phyloP scores from a whole-genome alignment of 2,888 invertebrate species.

The Nysson spinosus region DNA sequence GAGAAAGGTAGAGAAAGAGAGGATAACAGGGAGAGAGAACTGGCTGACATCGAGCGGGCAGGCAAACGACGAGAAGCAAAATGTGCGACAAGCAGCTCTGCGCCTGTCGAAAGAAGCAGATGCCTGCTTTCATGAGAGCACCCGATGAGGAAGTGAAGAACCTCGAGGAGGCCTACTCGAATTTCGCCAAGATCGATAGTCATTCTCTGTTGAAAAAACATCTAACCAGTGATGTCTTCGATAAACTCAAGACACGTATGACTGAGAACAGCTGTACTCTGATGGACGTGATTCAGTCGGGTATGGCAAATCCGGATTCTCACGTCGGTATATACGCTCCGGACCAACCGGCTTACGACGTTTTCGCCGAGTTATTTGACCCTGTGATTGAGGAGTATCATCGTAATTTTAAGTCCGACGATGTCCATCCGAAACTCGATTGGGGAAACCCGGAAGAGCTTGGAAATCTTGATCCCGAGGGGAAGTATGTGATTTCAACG shows the following conservation, averaged over 20 bases:
- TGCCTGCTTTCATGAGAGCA: conserved; percentile 9
- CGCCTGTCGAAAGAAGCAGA: conserved; percentile 58
- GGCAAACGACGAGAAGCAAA: conserved; percentile 19
- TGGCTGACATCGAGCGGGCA: not conserved
- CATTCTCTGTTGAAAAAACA: conserved; percentile 83
- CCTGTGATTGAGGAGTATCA: conserved; percentile 85
- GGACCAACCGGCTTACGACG: conserved; percentile 83
- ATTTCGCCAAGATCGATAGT: conserved; percentile 78
- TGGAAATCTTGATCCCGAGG: conserved; percentile 82
- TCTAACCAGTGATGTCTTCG: conserved; percentile 74
- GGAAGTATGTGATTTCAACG: conserved; percentile 82
- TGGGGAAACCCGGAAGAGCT: conserved; percentile 80
- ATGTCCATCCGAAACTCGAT: conserved; percentile 81
- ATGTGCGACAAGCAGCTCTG: conserved; percentile 71
- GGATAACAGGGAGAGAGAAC: not conserved
- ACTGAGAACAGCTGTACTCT: conserved; percentile 82
- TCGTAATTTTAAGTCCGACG: conserved; percentile 79
- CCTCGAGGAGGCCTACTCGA: conserved; percentile 79
- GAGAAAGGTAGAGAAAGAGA: not conserved
- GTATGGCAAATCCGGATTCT: conserved; percentile 83
- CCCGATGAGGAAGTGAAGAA: conserved; percentile 71
- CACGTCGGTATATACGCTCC: conserved; percentile 84
- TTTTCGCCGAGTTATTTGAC: conserved; percentile 83
- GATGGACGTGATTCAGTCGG: conserved; percentile 83
- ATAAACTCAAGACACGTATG: conserved; percentile 79